These are phyloP conservation scores for Sinocyclocheilus anshuiensis DNA, from an alignment of 2,113 vertebrate genomes.

Conservation along the genomic window DNA sequence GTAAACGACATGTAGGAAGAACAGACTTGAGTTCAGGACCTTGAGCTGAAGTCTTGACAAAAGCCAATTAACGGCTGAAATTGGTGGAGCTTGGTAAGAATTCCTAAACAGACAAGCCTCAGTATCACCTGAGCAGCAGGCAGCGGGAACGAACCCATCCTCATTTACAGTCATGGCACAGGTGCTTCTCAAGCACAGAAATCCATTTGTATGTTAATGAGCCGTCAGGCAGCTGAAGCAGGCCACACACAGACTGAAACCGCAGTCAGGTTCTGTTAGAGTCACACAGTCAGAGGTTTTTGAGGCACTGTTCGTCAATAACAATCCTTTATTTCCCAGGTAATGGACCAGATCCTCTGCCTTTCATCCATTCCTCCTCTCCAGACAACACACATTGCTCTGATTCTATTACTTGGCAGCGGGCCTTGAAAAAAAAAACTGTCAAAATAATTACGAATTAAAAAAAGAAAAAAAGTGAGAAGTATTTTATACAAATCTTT, in stretches of 20 bases:
- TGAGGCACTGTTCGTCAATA: constrained; percentile 4
- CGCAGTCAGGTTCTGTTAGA: constrained; percentile 17
- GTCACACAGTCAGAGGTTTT: not conserved
- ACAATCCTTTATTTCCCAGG: constrained; percentile 21
- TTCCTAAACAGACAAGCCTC: constrained; percentile 68
- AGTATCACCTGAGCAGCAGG: constrained; percentile 67
- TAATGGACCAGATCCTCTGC: not conserved
- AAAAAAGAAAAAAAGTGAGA: too few species aligned
- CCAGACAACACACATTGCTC: not conserved
- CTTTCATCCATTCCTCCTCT: not conserved
- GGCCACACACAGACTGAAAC: not conserved
- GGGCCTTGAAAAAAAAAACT: too few species aligned
- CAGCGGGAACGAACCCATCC: constrained; percentile 56
- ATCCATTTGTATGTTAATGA: constrained; percentile 82
- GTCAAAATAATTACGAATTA: too few species aligned
- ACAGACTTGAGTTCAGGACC: constrained; percentile 64
- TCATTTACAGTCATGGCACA: constrained; percentile 70
- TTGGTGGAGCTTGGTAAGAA: constrained; percentile 62
- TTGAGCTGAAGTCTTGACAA: constrained; percentile 63
- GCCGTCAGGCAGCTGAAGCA: constrained; percentile 58
- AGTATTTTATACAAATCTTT: too few species aligned
- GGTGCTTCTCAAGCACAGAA: constrained; percentile 73
- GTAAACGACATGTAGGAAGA: not conserved
- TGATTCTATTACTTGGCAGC: not conserved
- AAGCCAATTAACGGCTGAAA: constrained; percentile 73